phyloP scores from a whole-genome alignment of 2,888 invertebrate species.

The Vanessa cardui region DNA sequence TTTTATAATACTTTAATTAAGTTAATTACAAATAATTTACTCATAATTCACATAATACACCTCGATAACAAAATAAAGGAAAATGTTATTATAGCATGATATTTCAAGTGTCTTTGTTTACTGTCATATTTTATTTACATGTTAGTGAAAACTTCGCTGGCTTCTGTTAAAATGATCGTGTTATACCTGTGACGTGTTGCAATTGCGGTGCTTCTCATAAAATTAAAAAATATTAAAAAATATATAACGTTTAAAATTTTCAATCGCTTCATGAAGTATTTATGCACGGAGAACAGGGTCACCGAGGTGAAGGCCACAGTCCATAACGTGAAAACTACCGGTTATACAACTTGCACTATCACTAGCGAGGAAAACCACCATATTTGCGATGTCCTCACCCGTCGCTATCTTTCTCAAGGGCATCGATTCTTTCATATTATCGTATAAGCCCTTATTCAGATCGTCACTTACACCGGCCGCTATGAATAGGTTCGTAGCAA shows the following conservation, averaged over 20 bases:
- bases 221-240: background rate
- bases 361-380: constrained; percentile 63
- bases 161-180: too few relatives aligned
- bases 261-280: constrained; percentile 6
- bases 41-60: background rate
- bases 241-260: too few relatives aligned
- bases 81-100: background rate
- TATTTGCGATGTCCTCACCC: constrained; percentile 61
- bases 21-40: background rate
- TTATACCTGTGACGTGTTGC: background rate
- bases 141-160: too few relatives aligned
- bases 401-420: constrained; percentile 57
- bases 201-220: too few relatives aligned
- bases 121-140: too few relatives aligned
- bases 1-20: background rate
- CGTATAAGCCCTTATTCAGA: constrained; percentile 52
- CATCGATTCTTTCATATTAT: constrained; percentile 48
- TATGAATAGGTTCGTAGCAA: constrained; percentile 61
- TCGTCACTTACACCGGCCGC: constrained; percentile 56
- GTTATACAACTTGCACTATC: constrained; percentile 63
- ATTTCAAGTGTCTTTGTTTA: too few relatives aligned
- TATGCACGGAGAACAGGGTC: constrained; percentile 24
- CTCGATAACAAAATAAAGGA: background rate
- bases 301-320: constrained; percentile 62
- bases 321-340: constrained; percentile 59